Evolutionary conservation across 2,113 vertebrate genomes (phyloP).

Genomic region (Phyllostomus discolor): DNA sequence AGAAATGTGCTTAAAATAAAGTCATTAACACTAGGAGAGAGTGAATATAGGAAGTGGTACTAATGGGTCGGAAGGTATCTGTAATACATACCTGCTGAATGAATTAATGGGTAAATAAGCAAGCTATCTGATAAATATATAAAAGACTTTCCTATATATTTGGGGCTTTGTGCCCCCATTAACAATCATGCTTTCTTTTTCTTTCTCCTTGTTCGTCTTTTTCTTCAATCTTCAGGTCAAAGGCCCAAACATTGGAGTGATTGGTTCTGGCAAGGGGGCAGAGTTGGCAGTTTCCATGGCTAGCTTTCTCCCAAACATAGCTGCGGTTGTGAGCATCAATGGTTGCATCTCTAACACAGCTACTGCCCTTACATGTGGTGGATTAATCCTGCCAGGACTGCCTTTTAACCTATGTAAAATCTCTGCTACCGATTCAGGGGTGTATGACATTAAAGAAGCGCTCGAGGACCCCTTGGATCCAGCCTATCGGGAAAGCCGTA

Average conservation of each 20-base stretch:
- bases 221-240: constrained; percentile 72
- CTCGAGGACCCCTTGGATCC: constrained; percentile 76
- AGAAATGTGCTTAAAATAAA: not conserved
- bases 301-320: constrained; percentile 79
- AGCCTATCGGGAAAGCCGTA: constrained; percentile 63
- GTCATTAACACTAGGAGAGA: not conserved
- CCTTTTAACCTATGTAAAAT: constrained; percentile 76
- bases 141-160: not conserved
- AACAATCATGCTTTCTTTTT: constrained; percentile 8
- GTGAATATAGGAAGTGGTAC: not conserved
- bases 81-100: not conserved
- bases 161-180: not conserved
- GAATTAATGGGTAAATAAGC: not conserved
- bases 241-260: constrained; percentile 78
- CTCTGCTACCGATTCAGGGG: constrained; percentile 67
- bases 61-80: not conserved
- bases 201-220: not conserved
- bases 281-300: constrained; percentile 81
- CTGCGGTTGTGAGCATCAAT: constrained; percentile 78
- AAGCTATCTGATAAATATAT: not conserved
- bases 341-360: constrained; percentile 78
- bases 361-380: constrained; percentile 73
- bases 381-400: constrained; percentile 74
- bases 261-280: constrained; percentile 80
- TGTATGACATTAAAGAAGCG: constrained; percentile 78